These are phyloP conservation scores for Triplophysa siluroides DNA, from an alignment of 2,113 vertebrate species.

Conservation along the genomic window DNA sequence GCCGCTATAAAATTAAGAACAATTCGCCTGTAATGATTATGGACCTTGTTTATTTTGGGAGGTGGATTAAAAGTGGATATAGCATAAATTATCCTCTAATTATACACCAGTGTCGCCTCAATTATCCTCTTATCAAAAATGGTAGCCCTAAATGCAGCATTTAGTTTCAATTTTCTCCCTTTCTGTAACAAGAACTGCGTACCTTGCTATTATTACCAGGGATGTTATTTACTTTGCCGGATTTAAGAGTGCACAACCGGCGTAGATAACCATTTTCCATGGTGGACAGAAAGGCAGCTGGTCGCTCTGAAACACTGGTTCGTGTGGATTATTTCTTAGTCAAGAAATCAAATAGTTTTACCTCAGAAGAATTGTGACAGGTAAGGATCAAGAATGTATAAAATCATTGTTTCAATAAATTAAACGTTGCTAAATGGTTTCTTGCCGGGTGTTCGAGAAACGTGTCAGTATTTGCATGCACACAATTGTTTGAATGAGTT, in stretches of 20 bases:
- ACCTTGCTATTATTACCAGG: constrained; percentile 99
- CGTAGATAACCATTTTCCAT: constrained; percentile 91
- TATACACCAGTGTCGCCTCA: constrained; percentile 99
- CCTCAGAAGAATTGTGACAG: constrained; percentile 43
- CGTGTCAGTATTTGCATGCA: neutral
- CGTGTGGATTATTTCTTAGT: constrained; percentile 53
- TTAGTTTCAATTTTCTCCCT: constrained; percentile 99
- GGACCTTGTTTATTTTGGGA: constrained; percentile 99
- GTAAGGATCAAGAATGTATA: constrained; percentile 58
- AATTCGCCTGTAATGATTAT: constrained; percentile 99
- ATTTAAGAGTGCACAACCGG: constrained; percentile 96
- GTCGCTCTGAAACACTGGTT: constrained; percentile 35
- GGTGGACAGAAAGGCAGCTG: constrained; percentile 70
- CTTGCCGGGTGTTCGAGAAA: constrained; percentile 13
- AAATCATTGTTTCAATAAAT: neutral
- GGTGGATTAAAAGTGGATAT: constrained; percentile 99
- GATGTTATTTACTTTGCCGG: constrained; percentile 99
- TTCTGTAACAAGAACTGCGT: constrained; percentile 99
- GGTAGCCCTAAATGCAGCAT: constrained; percentile 98
- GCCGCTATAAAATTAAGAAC: constrained; percentile 99
- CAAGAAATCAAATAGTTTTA: constrained; percentile 10
- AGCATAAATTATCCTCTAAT: constrained; percentile 99
- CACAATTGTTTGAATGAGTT: neutral
- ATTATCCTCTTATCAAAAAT: constrained; percentile 99
- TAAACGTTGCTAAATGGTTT: constrained; percentile 18